A percentile compares a stretch with the other conserved stretches of the same genome.
These are phyloP conservation scores for Procambarus virginalis DNA, from an alignment of 1,140 invertebrate genomes.

Conservation along the genomic window DNA sequence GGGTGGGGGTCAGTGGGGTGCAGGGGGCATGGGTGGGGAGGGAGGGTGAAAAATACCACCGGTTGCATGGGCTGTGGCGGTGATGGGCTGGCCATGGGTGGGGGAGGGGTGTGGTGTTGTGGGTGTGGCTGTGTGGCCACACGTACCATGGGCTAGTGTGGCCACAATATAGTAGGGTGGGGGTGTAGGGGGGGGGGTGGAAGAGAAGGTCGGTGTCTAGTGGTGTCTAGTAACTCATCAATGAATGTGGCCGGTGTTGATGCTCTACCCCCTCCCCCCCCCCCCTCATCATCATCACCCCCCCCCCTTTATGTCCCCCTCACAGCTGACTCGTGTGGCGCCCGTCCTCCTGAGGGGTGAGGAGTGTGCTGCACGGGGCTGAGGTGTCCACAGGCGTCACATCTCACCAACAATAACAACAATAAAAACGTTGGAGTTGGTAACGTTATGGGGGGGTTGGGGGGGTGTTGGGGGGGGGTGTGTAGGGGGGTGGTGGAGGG, in stretches of 20 bases:
- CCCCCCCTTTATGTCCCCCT: too few species aligned
- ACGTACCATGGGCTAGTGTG: neutral
- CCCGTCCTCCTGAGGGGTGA: neutral
- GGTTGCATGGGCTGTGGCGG: conserved; percentile 16
- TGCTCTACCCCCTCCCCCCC: too few species aligned
- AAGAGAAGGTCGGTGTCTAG: neutral
- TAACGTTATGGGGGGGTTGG: neutral
- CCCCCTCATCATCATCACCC: too few species aligned
- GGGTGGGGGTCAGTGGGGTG: neutral
- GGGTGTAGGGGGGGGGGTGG: neutral
- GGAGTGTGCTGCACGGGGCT: neutral
- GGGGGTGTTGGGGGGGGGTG: neutral
- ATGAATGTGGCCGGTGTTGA: neutral
- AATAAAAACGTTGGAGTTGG: conserved; percentile 33
- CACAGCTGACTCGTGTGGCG: too few species aligned
- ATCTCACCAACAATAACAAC: neutral
- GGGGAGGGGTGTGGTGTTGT: too few species aligned
- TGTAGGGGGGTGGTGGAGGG: neutral
- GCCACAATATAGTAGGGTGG: neutral
- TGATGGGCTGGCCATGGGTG: neutral
- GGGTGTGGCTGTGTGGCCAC: too few species aligned
- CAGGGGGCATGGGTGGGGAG: neutral
- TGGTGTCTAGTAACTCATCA: conserved; percentile 27
- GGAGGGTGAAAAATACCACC: conserved; percentile 10
- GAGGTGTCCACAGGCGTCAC: neutral